A percentile compares a stretch with the other conserved stretches of the same genome.
phyloP scores from a whole-genome alignment of 2,113 vertebrate species.

The Nycticebus coucang region DNA sequence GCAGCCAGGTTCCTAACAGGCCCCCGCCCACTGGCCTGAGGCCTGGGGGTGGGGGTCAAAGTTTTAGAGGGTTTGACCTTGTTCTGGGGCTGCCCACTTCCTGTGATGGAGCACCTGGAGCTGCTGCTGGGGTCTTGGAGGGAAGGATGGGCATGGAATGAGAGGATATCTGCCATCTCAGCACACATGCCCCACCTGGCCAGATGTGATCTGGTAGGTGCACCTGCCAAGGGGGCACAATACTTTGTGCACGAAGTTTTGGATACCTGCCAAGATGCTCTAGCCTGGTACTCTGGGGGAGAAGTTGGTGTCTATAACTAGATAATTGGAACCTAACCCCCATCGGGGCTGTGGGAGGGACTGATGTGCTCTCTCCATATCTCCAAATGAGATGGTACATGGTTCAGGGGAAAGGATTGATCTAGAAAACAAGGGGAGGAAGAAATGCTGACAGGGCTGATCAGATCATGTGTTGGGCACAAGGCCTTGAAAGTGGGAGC shows the following conservation, averaged over 20 bases:
- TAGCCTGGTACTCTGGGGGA: background rate
- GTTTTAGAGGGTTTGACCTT: background rate
- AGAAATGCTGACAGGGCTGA: background rate
- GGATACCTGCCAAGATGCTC: background rate
- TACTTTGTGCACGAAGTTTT: background rate
- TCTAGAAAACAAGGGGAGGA: background rate
- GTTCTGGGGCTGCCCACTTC: background rate
- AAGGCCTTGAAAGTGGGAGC: background rate
- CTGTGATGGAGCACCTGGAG: background rate
- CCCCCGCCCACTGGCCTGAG: no score
- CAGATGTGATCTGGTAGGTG: background rate
- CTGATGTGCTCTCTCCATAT: rapidly evolving
- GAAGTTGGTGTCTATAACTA: no score
- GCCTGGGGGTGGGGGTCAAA: no score
- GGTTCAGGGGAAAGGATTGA: background rate
- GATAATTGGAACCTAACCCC: background rate
- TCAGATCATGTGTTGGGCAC: background rate
- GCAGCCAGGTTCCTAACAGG: no score
- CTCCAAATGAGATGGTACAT: background rate
- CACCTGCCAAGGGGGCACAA: background rate
- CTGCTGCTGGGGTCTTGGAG: background rate
- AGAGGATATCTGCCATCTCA: background rate
- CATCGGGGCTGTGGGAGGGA: background rate
- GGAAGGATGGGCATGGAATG: background rate
- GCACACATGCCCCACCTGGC: background rate